Evolutionary conservation across 2,113 vertebrate genomes (phyloP).

Genomic region (Manacus vitellinus): DNA sequence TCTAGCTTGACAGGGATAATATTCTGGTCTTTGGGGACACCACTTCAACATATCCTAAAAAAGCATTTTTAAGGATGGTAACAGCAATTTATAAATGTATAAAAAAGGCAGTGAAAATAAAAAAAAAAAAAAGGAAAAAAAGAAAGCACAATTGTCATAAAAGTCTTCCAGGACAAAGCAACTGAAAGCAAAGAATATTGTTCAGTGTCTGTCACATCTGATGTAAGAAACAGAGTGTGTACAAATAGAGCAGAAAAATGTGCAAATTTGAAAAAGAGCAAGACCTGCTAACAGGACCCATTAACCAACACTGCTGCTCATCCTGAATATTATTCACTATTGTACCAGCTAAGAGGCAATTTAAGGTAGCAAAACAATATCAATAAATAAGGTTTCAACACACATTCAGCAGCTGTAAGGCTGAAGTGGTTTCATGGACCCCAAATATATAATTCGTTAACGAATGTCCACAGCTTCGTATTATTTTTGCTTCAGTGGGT

Average conservation of each 20-base stretch:
- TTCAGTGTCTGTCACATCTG: background rate
- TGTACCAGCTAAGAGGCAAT: background rate
- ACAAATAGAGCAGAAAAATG: background rate
- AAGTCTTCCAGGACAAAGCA: background rate
- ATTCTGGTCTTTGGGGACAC: background rate
- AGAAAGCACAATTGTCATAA: background rate
- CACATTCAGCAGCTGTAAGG: background rate
- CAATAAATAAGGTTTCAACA: background rate
- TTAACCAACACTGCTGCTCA: background rate
- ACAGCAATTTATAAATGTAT: background rate
- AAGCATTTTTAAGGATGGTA: background rate
- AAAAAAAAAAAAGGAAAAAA: background rate
- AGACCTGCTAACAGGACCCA: background rate
- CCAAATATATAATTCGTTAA: background rate
- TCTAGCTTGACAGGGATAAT: background rate
- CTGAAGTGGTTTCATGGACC: background rate
- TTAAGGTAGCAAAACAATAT: background rate
- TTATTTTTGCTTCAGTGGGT: background rate
- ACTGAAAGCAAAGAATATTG: background rate
- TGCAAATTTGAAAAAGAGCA: background rate
- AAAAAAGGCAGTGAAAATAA: rapidly evolving
- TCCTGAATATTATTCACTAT: background rate
- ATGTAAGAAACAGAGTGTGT: background rate
- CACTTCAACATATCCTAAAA: background rate
- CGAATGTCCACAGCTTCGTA: background rate